A percentile compares a stretch with the other conserved stretches of the same genome.
Evolutionary conservation across 2,888 invertebrate species (phyloP).

Genomic region (Cataglyphis albicans): DNA sequence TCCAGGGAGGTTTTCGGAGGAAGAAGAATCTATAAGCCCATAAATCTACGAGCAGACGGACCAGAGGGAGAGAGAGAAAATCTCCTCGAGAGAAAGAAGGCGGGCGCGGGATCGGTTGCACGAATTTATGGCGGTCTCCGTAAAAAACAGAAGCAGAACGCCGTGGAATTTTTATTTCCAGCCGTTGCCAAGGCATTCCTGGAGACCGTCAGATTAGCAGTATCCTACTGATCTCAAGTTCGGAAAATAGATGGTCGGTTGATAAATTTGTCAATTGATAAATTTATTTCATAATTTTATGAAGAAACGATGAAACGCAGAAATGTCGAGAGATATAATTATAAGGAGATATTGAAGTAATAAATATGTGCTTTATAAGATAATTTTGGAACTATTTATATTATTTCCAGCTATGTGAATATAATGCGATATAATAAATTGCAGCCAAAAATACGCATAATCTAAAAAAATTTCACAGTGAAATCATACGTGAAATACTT

Average conservation of each 20-base stretch:
- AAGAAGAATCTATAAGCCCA: slow-evolving; percentile 84
- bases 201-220: slow-evolving; percentile 26
- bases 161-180: slow-evolving; percentile 73
- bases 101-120: slow-evolving; percentile 66
- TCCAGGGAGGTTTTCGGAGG: slow-evolving; percentile 60
- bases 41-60: slow-evolving; percentile 79
- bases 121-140: slow-evolving; percentile 77
- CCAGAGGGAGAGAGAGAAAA: slow-evolving; percentile 59
- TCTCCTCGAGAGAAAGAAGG: slow-evolving; percentile 46
- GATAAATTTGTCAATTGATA: slow-evolving; percentile 16
- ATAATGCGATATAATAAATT: background rate
- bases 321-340: background rate
- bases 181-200: slow-evolving; percentile 58
- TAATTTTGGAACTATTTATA: background rate
- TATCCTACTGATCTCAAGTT: slow-evolving; percentile 17
- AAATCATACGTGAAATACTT: background rate
- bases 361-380: background rate
- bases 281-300: slow-evolving; percentile 11
- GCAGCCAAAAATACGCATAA: background rate
- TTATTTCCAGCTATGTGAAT: background rate
- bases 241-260: slow-evolving; percentile 6
- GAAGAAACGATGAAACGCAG: background rate
- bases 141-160: slow-evolving; percentile 75
- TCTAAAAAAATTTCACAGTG: background rate
- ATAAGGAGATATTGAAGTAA: background rate